Evolutionary conservation across 2,888 invertebrate genomes (phyloP).

Genomic region (Bedellia somnulentella): DNA sequence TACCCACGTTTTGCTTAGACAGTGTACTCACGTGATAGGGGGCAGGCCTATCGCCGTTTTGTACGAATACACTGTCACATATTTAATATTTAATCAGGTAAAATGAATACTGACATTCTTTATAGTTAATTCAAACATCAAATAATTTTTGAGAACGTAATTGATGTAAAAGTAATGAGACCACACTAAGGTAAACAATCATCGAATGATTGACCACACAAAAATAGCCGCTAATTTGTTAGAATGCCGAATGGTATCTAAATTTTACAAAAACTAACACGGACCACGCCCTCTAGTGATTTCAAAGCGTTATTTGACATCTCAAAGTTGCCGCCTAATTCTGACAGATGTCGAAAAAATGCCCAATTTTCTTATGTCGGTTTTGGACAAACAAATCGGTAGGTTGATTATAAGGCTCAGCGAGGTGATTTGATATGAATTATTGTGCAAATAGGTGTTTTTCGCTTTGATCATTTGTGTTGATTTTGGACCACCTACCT

Average conservation of each 20-base stretch:
- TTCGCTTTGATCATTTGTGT: constrained; percentile 14
- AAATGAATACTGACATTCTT: too few species aligned
- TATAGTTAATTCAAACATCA: too few species aligned
- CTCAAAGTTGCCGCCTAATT: constrained; percentile 11
- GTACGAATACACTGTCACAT: too few species aligned
- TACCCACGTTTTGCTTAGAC: too few species aligned
- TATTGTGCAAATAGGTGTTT: constrained; percentile 32
- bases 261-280: constrained; percentile 10
- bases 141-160: too few species aligned
- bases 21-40: too few species aligned
- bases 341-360: background rate
- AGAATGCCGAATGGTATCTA: constrained; percentile 8
- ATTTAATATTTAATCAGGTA: too few species aligned
- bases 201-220: too few species aligned
- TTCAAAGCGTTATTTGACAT: constrained; percentile 9
- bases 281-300: constrained; percentile 8
- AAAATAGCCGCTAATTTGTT: constrained; percentile 14
- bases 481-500: constrained; percentile 24
- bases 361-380: constrained; percentile 8
- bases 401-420: constrained; percentile 29
- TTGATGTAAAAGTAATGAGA: too few species aligned
- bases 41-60: too few species aligned
- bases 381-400: constrained; percentile 24
- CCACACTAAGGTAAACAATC: constrained; percentile 10
- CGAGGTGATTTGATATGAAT: constrained; percentile 17